Conservation (phyloP, 2,888 invertebrate species). For the Trichacis sp. region DNA sequence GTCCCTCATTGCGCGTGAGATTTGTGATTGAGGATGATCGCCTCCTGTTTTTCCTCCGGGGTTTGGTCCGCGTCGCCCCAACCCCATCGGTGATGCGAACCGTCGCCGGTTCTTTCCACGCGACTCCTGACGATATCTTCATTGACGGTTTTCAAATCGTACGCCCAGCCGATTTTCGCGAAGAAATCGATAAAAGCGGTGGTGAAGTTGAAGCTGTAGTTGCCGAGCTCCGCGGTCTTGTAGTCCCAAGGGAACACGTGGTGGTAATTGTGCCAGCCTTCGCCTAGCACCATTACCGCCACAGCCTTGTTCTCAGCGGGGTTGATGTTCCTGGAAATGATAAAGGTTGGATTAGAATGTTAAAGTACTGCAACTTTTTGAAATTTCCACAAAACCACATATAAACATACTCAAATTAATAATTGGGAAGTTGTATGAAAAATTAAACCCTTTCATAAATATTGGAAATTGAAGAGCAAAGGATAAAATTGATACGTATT, state of each 20-base stretch:
- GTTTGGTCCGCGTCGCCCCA: conserved; percentile 66
- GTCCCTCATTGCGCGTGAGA: no score
- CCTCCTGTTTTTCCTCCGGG: conserved; percentile 58
- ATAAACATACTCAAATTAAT: no score
- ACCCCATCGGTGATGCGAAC: conserved; percentile 82
- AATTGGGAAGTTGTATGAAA: no score
- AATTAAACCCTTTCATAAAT: no score
- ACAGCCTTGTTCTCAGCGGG: conserved; percentile 84
- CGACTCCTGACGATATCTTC: conserved; percentile 77
- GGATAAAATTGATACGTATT: no score
- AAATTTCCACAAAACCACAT: no score
- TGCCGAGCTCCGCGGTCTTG: conserved; percentile 85
- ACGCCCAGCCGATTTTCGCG: conserved; percentile 87
- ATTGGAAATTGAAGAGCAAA: no score
- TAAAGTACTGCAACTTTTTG: no score
- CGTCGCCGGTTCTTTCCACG: conserved; percentile 81
- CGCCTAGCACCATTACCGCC: conserved; percentile 80
- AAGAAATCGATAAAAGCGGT: conserved; percentile 76
- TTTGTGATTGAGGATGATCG: conserved; percentile 47
- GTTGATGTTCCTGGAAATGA: conserved; percentile 76
- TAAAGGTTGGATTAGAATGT: no score
- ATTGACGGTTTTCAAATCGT: conserved; percentile 86
- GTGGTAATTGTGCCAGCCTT: conserved; percentile 93
- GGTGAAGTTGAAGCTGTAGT: conserved; percentile 70
- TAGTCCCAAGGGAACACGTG: conserved; percentile 95